These are phyloP conservation scores for Drosophila sechellia DNA, from an alignment of 1,140 invertebrate species.

Conservation along the genomic window DNA sequence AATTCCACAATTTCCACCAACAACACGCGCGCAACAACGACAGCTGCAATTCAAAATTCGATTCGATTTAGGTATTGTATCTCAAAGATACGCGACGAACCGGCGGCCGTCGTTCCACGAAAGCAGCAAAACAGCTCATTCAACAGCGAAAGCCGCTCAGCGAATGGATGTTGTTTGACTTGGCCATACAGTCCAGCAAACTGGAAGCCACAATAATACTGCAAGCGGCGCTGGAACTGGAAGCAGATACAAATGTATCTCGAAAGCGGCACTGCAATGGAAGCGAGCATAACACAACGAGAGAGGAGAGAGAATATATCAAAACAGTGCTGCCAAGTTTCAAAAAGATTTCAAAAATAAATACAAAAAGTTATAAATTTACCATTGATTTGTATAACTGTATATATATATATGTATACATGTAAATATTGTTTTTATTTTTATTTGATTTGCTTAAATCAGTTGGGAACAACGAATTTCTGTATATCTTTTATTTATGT, in stretches of 20 bases:
- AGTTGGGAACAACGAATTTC: too few species aligned
- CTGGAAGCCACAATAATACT: slow-evolving; percentile 49
- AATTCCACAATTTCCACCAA: slow-evolving; percentile 49
- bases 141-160: slow-evolving; percentile 78
- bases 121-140: slow-evolving; percentile 48
- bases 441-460: not conserved
- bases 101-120: slow-evolving; percentile 35
- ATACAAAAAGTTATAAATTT: not conserved
- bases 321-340: slow-evolving; percentile 40
- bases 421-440: not conserved
- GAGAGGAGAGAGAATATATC: not conserved
- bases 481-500: too few species aligned
- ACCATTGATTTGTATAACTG: not conserved
- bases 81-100: slow-evolving; percentile 30
- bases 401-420: too few species aligned
- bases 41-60: slow-evolving; percentile 66
- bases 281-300: slow-evolving; percentile 9
- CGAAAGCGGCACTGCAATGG: slow-evolving; percentile 33
- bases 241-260: slow-evolving; percentile 54
- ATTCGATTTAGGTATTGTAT: slow-evolving; percentile 40
- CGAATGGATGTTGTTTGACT: slow-evolving; percentile 57
- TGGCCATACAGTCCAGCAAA: slow-evolving; percentile 35
- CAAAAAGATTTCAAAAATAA: not conserved
- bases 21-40: slow-evolving; percentile 47
- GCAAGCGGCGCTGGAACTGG: slow-evolving; percentile 42